A percentile compares a stretch with the other conserved stretches of the same genome.
Evolutionary conservation across 64 coral and sea anemone genomes (phyloP).

Genomic region (Dendronephthya gigantea): DNA sequence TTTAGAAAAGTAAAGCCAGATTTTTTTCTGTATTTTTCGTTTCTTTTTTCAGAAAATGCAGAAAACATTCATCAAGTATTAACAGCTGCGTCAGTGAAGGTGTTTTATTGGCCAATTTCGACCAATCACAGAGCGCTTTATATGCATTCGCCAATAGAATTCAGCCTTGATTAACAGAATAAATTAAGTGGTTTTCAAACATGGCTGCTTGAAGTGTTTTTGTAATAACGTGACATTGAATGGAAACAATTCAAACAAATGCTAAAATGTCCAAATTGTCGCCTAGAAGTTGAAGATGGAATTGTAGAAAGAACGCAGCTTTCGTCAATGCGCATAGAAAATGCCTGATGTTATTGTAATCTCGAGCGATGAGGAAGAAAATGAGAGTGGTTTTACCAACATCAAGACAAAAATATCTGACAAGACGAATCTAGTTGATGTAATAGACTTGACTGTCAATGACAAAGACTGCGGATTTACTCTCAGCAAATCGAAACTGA

Average conservation of each 20-base stretch:
- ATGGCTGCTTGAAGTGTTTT: too few species aligned
- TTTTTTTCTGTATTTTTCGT: too few species aligned
- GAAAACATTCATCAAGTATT: too few species aligned
- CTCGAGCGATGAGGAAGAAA: background rate
- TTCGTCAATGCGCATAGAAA: background rate
- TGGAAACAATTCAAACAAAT: background rate
- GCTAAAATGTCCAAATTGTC: background rate
- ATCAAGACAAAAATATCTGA: background rate
- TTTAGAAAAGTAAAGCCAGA: too few species aligned
- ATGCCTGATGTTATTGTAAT: background rate
- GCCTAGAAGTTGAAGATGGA: background rate
- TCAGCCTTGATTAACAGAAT: background rate
- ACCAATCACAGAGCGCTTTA: background rate
- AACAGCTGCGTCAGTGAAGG: too few species aligned
- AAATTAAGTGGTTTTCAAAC: too few species aligned
- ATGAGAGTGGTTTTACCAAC: background rate
- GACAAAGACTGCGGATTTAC: background rate
- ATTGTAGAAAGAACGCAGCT: background rate
- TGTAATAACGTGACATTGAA: background rate
- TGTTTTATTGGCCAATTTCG: background rate
- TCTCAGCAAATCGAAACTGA: background rate
- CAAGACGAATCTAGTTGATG: background rate
- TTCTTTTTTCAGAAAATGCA: too few species aligned
- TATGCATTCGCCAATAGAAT: background rate
- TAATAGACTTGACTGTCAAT: too few species aligned